These are phyloP conservation scores for Hypsibius dujardini DNA, from an alignment of 1,140 invertebrate genomes.

Conservation along the genomic window DNA sequence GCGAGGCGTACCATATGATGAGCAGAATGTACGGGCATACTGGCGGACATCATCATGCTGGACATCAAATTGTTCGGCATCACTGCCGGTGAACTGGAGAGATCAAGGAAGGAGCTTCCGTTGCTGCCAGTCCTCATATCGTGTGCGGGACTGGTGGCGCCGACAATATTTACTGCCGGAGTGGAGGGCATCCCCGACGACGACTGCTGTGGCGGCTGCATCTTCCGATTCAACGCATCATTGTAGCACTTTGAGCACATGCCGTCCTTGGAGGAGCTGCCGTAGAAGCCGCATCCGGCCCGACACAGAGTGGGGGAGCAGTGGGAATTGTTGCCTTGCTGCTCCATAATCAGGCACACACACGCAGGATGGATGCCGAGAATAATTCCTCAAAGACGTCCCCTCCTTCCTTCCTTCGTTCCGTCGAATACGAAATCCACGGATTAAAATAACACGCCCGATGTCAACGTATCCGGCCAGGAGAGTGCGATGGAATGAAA, in stretches of 20 bases:
- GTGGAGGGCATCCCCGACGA: constrained; percentile 8
- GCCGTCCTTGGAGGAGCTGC: constrained; percentile 84
- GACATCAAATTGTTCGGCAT: not conserved
- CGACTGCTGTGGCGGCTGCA: constrained; percentile 18
- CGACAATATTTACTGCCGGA: constrained; percentile 3
- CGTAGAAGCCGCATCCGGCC: constrained; percentile 94
- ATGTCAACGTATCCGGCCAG: too few relatives aligned
- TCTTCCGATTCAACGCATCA: constrained; percentile 44
- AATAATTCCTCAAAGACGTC: not conserved
- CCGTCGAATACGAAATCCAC: too few relatives aligned
- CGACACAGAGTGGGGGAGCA: constrained; percentile 50
- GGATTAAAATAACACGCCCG: too few relatives aligned
- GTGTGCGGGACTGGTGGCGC: not conserved
- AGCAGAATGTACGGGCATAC: not conserved
- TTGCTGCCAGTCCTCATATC: not conserved
- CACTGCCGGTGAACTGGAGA: not conserved
- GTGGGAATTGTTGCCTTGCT: not conserved
- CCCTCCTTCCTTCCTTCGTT: not conserved
- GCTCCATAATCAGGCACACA: not conserved
- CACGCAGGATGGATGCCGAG: not conserved
- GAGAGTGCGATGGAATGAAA: too few relatives aligned
- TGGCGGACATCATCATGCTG: not conserved
- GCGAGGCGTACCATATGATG: not conserved
- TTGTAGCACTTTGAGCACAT: constrained; percentile 97
- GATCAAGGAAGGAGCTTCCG: constrained; percentile 2